Conservation (phyloP, 2,113 vertebrate species). For the Phaethornis superciliosus region DNA sequence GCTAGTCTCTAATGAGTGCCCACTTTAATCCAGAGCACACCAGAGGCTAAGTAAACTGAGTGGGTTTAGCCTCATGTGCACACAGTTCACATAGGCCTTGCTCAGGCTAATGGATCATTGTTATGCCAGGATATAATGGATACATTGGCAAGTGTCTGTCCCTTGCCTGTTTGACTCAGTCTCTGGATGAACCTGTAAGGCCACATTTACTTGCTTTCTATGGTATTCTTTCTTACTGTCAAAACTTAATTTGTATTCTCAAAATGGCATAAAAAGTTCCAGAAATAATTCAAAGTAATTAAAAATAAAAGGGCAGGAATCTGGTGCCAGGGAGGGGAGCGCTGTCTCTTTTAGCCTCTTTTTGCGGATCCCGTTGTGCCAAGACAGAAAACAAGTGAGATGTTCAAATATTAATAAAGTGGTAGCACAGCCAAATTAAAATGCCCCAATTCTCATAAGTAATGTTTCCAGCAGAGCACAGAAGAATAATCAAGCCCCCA, state of each 20-base stretch:
- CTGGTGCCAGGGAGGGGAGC: neutral
- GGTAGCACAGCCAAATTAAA: slow-evolving; percentile 67
- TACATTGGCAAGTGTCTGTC: slow-evolving; percentile 63
- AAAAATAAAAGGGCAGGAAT: slow-evolving; percentile 69
- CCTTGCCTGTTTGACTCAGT: slow-evolving; percentile 43
- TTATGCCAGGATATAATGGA: slow-evolving; percentile 61
- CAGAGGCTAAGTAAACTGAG: slow-evolving; percentile 62
- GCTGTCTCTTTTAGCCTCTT: slow-evolving; percentile 50
- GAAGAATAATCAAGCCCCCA: slow-evolving; percentile 66
- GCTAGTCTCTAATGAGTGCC: slow-evolving; percentile 46
- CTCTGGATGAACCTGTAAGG: slow-evolving; percentile 30
- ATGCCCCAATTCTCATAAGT: slow-evolving; percentile 73
- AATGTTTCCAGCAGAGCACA: slow-evolving; percentile 63
- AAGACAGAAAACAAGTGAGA: slow-evolving; percentile 62
- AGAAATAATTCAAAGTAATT: slow-evolving; percentile 71
- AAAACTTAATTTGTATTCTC: slow-evolving; percentile 56
- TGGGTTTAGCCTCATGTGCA: slow-evolving; percentile 49
- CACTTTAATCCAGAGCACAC: slow-evolving; percentile 56
- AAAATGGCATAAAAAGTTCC: slow-evolving; percentile 53
- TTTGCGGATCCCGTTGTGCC: slow-evolving; percentile 58
- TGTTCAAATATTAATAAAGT: slow-evolving; percentile 75
- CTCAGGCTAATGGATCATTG: slow-evolving; percentile 61
- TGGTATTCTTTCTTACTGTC: slow-evolving; percentile 32
- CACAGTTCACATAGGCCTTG: slow-evolving; percentile 53
- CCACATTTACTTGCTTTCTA: slow-evolving; percentile 24